Evolutionary conservation across 1,140 invertebrate genomes (phyloP).

Genomic region (Trichomalopsis sarcophagae): DNA sequence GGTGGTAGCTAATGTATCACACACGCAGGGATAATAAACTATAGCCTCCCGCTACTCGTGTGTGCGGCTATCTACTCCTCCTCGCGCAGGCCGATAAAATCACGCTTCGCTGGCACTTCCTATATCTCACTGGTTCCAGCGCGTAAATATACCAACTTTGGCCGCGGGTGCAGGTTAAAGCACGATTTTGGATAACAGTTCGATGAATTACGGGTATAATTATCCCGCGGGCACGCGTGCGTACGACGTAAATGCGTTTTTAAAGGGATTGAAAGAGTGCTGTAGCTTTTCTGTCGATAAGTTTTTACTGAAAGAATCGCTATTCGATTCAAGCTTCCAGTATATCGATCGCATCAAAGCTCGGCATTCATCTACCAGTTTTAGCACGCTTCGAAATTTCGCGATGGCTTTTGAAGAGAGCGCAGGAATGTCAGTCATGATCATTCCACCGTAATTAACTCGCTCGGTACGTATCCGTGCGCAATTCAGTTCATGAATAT

Average conservation of each 20-base stretch:
- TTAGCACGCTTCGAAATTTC: not conserved
- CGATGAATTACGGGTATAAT: not conserved
- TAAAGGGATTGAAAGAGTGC: no score
- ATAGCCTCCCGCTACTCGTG: not conserved
- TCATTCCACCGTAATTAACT: not conserved
- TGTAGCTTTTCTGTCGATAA: no score
- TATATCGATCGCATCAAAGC: no score
- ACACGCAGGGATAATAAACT: slow-evolving; percentile 11
- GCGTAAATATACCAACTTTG: not conserved
- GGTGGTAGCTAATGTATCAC: slow-evolving; percentile 5
- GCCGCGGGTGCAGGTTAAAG: no score
- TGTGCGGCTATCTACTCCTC: not conserved
- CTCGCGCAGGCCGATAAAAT: slow-evolving; percentile 1
- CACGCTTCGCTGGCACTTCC: not conserved
- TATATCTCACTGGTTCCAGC: not conserved
- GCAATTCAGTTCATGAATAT: not conserved
- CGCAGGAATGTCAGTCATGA: not conserved
- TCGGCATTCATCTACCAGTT: no score
- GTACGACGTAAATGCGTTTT: no score
- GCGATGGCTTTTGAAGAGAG: not conserved
- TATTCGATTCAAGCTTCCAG: no score
- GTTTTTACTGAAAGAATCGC: no score
- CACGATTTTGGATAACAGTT: not conserved
- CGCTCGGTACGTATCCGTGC: not conserved
- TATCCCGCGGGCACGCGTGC: no score